These are phyloP conservation scores for Drosophila sulfurigaster DNA, from an alignment of 1,140 invertebrate species.

Conservation along the genomic window DNA sequence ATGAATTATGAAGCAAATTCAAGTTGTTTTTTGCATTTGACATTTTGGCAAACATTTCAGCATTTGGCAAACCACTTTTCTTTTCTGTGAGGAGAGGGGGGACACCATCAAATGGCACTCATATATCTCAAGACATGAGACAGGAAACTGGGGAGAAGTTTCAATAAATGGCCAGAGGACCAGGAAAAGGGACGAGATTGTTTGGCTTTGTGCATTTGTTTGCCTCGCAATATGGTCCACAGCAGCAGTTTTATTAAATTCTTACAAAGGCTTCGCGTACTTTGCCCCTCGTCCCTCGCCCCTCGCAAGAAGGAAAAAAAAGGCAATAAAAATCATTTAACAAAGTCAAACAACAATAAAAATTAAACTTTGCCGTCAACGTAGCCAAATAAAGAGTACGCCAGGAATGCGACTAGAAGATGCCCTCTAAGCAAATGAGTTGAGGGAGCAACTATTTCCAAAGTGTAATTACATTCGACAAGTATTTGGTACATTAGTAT, in stretches of 20 bases:
- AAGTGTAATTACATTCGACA: too few relatives aligned
- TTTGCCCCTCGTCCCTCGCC: too few relatives aligned
- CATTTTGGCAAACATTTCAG: slow-evolving; percentile 35
- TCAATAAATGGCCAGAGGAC: slow-evolving; percentile 30
- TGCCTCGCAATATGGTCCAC: slow-evolving; percentile 73
- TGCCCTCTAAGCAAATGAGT: slow-evolving; percentile 1
- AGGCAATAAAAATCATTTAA: slow-evolving; percentile 83
- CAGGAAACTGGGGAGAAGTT: background rate
- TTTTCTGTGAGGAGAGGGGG: background rate
- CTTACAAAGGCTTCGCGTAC: slow-evolving; percentile 72
- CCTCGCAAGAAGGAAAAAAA: slow-evolving; percentile 46
- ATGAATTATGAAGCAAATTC: slow-evolving; percentile 41
- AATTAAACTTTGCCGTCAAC: slow-evolving; percentile 82
- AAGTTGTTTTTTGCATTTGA: slow-evolving; percentile 41
- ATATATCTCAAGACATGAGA: slow-evolving; percentile 36
- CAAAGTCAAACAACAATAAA: slow-evolving; percentile 83
- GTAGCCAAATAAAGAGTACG: slow-evolving; percentile 35
- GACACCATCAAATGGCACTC: slow-evolving; percentile 45
- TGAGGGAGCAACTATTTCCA: too few relatives aligned
- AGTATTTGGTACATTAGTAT: too few relatives aligned
- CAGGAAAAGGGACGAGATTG: slow-evolving; percentile 23
- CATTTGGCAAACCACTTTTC: slow-evolving; percentile 3
- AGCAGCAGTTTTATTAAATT: slow-evolving; percentile 79
- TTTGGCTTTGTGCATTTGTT: slow-evolving; percentile 69
- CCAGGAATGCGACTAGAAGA: background rate